A percentile compares a stretch with the other conserved stretches of the same genome.
phyloP scores from a whole-genome alignment of 2,113 vertebrate genomes.

The Larimichthys polyactis region DNA sequence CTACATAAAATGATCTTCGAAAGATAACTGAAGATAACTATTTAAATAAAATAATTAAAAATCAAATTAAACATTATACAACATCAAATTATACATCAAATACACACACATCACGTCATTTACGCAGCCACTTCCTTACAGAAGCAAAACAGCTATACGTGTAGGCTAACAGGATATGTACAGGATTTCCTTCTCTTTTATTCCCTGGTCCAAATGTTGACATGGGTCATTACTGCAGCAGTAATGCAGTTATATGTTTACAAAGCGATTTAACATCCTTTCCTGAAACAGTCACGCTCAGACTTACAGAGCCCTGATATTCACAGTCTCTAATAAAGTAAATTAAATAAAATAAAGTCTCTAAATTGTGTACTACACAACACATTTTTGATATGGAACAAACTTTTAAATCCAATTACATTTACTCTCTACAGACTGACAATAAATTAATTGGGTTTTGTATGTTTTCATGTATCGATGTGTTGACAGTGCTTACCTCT shows the following conservation, averaged over 20 bases:
- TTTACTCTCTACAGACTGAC: not conserved
- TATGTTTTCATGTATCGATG: too few relatives aligned
- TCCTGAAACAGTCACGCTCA: not conserved
- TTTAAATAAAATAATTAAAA: not conserved
- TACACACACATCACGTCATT: not conserved
- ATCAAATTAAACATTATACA: not conserved
- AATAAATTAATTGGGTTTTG: not conserved
- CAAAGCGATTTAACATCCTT: not conserved
- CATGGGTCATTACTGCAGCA: not conserved
- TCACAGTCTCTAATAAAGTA: not conserved
- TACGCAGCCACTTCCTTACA: not conserved
- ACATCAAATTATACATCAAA: not conserved
- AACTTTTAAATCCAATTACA: not conserved
- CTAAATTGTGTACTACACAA: too few relatives aligned
- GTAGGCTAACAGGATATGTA: not conserved
- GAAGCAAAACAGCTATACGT: not conserved
- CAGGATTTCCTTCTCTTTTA: not conserved
- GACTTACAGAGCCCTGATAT: not conserved
- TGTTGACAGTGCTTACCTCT: too few relatives aligned
- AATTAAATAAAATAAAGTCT: too few relatives aligned
- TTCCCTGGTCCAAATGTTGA: conserved; percentile 15
- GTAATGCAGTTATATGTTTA: conserved; percentile 40
- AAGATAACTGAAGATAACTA: not conserved
- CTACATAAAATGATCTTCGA: not conserved
- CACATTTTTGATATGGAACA: not conserved